These are phyloP conservation scores for Asbolus verrucosus DNA, from an alignment of 1,140 invertebrate species.

Conservation along the genomic window DNA sequence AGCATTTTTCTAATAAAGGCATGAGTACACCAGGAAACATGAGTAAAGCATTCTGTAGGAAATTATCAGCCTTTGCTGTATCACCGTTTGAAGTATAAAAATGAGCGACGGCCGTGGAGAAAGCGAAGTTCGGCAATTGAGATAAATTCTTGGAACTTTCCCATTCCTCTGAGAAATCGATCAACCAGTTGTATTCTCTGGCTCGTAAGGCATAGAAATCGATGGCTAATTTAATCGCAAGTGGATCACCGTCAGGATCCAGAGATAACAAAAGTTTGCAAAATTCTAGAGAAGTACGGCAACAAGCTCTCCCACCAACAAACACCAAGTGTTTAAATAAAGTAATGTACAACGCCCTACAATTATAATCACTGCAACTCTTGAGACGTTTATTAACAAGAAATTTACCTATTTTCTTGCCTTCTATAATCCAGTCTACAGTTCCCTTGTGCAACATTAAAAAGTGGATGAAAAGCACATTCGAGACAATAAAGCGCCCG, in stretches of 20 bases:
- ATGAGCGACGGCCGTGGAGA: constrained; percentile 84
- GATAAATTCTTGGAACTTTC: constrained; percentile 77
- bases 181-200: constrained; percentile 86
- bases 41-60: constrained; percentile 81
- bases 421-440: constrained; percentile 84
- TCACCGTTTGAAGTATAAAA: constrained; percentile 68
- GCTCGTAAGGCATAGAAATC: constrained; percentile 90
- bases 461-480: constrained; percentile 83
- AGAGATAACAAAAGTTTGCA: constrained; percentile 82
- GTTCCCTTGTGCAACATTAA: constrained; percentile 80
- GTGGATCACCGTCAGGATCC: constrained; percentile 87
- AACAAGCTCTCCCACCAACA: constrained; percentile 84
- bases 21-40: constrained; percentile 86
- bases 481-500: constrained; percentile 83
- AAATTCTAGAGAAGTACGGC: constrained; percentile 84
- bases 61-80: constrained; percentile 69
- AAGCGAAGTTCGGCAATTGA: constrained; percentile 90
- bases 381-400: neutral
- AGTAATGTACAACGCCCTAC: constrained; percentile 82
- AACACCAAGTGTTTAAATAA: constrained; percentile 88
- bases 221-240: constrained; percentile 83
- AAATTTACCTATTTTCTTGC: constrained; percentile 81
- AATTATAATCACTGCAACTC: constrained; percentile 54
- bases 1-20: constrained; percentile 82
- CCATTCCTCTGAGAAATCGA: constrained; percentile 78